phyloP scores from a whole-genome alignment of 2,888 invertebrate species.

The Drosophila fungiperda region DNA sequence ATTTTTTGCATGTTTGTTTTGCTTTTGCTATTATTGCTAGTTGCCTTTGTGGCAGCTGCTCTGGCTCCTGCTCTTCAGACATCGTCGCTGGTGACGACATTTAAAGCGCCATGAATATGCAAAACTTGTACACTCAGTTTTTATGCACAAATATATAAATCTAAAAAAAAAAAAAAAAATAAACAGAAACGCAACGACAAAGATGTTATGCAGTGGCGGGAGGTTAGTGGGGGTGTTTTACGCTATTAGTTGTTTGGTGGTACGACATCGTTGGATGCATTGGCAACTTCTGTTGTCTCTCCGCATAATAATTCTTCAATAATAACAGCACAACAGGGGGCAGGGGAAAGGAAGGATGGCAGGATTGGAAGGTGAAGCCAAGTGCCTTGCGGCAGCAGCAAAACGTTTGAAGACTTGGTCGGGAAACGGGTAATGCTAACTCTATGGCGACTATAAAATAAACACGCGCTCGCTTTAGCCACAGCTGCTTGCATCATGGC shows the following conservation, averaged over 20 bases:
- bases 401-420: constrained; percentile 48
- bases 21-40: constrained; percentile 48
- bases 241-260: constrained; percentile 63
- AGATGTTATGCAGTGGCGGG: constrained; percentile 32
- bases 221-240: constrained; percentile 27
- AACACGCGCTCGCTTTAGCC: constrained; percentile 73
- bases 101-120: constrained; percentile 80
- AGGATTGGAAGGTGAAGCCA: constrained; percentile 5
- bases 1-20: constrained; percentile 30
- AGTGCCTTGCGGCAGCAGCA: constrained; percentile 32
- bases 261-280: constrained; percentile 40
- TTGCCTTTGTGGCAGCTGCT: constrained; percentile 68
- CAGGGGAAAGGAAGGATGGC: not conserved
- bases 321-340: constrained; percentile 53
- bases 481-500: constrained; percentile 50
- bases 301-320: constrained; percentile 77
- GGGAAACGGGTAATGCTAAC: constrained; percentile 51
- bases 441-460: constrained; percentile 73
- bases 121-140: constrained; percentile 77
- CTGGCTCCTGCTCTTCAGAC: constrained; percentile 69
- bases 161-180: constrained; percentile 30
- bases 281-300: constrained; percentile 67
- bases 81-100: constrained; percentile 67
- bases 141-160: constrained; percentile 68
- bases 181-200: constrained; percentile 39